A percentile compares a stretch with the other conserved stretches of the same genome.
phyloP scores from a whole-genome alignment of 2,888 invertebrate species.

The Hypselothyrea guttata region DNA sequence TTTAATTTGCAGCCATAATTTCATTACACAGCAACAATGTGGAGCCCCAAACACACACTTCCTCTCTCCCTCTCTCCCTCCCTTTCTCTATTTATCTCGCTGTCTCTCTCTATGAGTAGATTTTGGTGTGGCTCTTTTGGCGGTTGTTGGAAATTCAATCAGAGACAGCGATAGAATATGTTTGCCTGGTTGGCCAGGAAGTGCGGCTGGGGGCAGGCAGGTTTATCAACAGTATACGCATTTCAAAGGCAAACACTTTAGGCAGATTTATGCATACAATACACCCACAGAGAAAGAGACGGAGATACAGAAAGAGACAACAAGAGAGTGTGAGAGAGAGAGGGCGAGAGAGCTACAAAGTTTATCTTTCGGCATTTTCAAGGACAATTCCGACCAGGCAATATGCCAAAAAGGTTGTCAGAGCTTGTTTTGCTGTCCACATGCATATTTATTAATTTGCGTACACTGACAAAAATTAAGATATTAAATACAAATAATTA shows the following conservation, averaged over 20 bases:
- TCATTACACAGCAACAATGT: slow-evolving; percentile 48
- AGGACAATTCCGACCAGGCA: slow-evolving; percentile 55
- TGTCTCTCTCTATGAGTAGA: neutral
- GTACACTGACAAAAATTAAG: too few relatives aligned
- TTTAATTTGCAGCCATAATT: slow-evolving; percentile 75
- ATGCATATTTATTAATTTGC: slow-evolving; percentile 76
- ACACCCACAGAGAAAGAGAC: slow-evolving; percentile 4
- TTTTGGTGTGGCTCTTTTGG: slow-evolving; percentile 42
- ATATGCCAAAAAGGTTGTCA: slow-evolving; percentile 13
- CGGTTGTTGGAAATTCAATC: slow-evolving; percentile 68
- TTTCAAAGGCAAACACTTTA: slow-evolving; percentile 75
- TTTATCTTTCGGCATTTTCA: slow-evolving; percentile 69
- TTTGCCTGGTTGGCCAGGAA: slow-evolving; percentile 20
- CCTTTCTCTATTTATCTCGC: neutral
- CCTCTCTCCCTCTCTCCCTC: neutral
- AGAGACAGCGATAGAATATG: slow-evolving; percentile 38
- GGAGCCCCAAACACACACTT: neutral
- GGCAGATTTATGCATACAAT: slow-evolving; percentile 60
- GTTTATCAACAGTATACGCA: slow-evolving; percentile 71
- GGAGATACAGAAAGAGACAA: neutral
- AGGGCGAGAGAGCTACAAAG: slow-evolving; percentile 36
- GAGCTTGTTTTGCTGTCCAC: slow-evolving; percentile 31
- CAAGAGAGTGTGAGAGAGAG: slow-evolving; percentile 1
- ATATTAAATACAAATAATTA: too few relatives aligned
- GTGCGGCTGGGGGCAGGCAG: slow-evolving; percentile 34